Conservation (phyloP, 2,797 vertebrate species). For the Masticophis lateralis region DNA sequence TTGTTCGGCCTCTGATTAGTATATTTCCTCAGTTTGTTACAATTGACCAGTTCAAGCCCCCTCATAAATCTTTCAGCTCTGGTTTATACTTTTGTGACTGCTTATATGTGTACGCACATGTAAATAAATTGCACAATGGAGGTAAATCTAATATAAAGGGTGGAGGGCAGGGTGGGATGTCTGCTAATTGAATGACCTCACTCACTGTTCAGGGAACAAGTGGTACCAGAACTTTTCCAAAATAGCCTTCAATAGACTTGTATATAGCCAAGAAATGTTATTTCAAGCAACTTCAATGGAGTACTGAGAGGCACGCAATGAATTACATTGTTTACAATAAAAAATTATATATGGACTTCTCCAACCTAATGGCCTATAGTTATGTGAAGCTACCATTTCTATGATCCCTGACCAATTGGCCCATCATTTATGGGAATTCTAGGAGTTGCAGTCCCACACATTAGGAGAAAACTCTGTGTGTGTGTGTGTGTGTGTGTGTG, state of each 20-base stretch:
- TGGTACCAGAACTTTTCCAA: not conserved
- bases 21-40: not conserved
- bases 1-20: slow-evolving; percentile 11
- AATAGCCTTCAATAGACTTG: not conserved
- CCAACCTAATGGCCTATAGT: not conserved
- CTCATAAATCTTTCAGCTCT: slow-evolving; percentile 27
- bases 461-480: not conserved
- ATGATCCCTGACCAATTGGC: not conserved
- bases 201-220: slow-evolving; percentile 15
- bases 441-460: not conserved
- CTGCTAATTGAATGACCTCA: slow-evolving; percentile 15
- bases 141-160: not conserved
- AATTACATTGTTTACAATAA: not conserved
- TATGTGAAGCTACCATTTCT: not conserved
- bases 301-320: not conserved
- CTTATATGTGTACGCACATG: not conserved
- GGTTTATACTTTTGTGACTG: not conserved
- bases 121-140: slow-evolving; percentile 14
- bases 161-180: not conserved
- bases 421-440: not conserved
- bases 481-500: not conserved
- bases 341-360: not conserved
- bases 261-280: not conserved
- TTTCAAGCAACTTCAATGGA: not conserved
- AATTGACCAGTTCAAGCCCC: slow-evolving; percentile 17